These are phyloP conservation scores for Synergus umbraculus DNA, from an alignment of 2,888 invertebrate species.

Conservation along the genomic window DNA sequence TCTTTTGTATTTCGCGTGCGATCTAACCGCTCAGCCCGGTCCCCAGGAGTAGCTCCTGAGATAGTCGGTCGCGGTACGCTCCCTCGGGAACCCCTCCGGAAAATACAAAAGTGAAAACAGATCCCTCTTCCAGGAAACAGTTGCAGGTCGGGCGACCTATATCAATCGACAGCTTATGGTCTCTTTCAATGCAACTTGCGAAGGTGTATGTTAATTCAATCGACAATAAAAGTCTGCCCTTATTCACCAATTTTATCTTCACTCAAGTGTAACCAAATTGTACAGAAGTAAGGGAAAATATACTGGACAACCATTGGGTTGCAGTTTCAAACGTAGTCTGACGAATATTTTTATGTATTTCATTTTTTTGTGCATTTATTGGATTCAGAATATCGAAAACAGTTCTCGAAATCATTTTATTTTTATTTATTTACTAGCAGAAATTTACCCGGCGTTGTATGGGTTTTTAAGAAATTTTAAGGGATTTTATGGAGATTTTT, in stretches of 20 bases:
- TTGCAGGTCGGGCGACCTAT: slow-evolving; percentile 58
- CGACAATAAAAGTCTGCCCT: not conserved
- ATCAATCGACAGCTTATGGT: slow-evolving; percentile 13
- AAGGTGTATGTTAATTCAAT: slow-evolving; percentile 37
- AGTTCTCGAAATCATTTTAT: no score
- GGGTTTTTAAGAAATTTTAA: no score
- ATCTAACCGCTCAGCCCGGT: slow-evolving; percentile 67
- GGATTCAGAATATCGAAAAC: no score
- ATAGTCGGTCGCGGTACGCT: slow-evolving; percentile 63
- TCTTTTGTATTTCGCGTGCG: slow-evolving; percentile 73
- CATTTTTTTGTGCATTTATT: no score
- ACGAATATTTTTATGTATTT: no score
- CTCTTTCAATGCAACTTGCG: slow-evolving; percentile 15
- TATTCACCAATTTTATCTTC: slow-evolving; percentile 21
- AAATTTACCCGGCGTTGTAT: no score
- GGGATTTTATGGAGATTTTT: no score
- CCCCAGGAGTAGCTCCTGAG: slow-evolving; percentile 64
- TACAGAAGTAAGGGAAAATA: not conserved
- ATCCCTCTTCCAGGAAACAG: slow-evolving; percentile 61
- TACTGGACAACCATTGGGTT: not conserved
- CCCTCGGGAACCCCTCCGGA: slow-evolving; percentile 71
- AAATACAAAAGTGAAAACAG: slow-evolving; percentile 70
- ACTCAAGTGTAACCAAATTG: slow-evolving; percentile 25
- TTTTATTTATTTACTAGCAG: no score
- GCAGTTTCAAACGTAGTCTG: no score